phyloP scores from a whole-genome alignment of 2,888 invertebrate genomes.

The Druceiella hillmani region DNA sequence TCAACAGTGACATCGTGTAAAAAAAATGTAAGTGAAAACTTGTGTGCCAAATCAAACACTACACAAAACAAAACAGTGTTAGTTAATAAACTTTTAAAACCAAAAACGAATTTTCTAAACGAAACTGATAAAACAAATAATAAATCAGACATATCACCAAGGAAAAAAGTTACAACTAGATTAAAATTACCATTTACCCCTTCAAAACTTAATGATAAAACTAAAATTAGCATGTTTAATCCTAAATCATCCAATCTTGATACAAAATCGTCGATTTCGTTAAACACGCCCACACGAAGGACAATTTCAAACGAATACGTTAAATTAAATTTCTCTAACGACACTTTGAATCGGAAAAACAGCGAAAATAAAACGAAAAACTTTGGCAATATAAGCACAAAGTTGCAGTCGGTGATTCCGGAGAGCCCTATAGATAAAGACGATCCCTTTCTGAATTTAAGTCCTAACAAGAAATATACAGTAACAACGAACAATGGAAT shows the following conservation, averaged over 20 bases:
- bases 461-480: slow-evolving; percentile 50
- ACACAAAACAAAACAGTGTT: too few species aligned
- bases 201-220: slow-evolving; percentile 40
- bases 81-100: too few species aligned
- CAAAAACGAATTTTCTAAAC: slow-evolving; percentile 4
- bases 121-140: slow-evolving; percentile 7
- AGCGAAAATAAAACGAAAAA: slow-evolving; percentile 40
- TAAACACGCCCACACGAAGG: slow-evolving; percentile 40
- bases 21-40: too few species aligned
- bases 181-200: slow-evolving; percentile 45
- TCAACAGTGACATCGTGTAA: too few species aligned
- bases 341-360: slow-evolving; percentile 41
- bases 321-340: slow-evolving; percentile 41
- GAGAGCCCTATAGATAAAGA: slow-evolving; percentile 48
- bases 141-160: slow-evolving; percentile 17
- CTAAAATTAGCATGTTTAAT: slow-evolving; percentile 44
- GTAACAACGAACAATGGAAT: slow-evolving; percentile 49
- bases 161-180: slow-evolving; percentile 37
- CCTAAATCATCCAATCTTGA: slow-evolving; percentile 34
- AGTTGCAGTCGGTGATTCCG: slow-evolving; percentile 49
- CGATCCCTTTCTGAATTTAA: slow-evolving; percentile 45
- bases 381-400: slow-evolving; percentile 44
- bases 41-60: too few species aligned
- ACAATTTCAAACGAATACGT: slow-evolving; percentile 52
- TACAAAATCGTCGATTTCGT: slow-evolving; percentile 35